A percentile compares a stretch with the other conserved stretches of the same genome.
phyloP scores from a whole-genome alignment of 2,113 vertebrate genomes.

The Athene noctua region DNA sequence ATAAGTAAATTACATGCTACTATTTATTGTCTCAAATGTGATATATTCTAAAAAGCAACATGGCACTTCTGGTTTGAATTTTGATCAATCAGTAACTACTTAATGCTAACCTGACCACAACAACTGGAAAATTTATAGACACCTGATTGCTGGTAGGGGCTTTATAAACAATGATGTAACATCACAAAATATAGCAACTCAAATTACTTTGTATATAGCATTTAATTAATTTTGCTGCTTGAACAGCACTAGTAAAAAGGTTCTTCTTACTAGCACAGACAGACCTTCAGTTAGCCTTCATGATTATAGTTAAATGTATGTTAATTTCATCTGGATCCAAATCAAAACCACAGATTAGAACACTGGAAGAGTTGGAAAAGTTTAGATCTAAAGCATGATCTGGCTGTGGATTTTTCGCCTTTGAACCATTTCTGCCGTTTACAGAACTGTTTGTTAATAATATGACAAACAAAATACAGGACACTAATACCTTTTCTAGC shows the following conservation, averaged over 20 bases:
- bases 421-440: not conserved
- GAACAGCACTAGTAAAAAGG: not conserved
- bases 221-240: not conserved
- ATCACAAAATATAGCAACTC: not conserved
- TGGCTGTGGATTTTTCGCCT: not conserved
- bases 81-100: not conserved
- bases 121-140: not conserved
- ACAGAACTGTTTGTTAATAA: not conserved
- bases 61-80: not conserved
- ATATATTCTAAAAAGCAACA: not conserved
- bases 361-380: not conserved
- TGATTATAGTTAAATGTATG: not conserved
- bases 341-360: not conserved
- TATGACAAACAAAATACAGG: not conserved
- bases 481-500: not conserved
- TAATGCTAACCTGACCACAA: not conserved
- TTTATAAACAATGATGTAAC: not conserved
- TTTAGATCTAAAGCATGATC: not conserved
- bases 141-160: not conserved
- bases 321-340: not conserved
- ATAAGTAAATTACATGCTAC: not conserved
- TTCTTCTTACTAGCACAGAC: not conserved
- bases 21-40: not conserved
- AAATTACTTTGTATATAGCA: not conserved
- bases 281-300: not conserved